Evolutionary conservation across 2,113 vertebrate genomes (phyloP).

Genomic region (Platichthys flesus): DNA sequence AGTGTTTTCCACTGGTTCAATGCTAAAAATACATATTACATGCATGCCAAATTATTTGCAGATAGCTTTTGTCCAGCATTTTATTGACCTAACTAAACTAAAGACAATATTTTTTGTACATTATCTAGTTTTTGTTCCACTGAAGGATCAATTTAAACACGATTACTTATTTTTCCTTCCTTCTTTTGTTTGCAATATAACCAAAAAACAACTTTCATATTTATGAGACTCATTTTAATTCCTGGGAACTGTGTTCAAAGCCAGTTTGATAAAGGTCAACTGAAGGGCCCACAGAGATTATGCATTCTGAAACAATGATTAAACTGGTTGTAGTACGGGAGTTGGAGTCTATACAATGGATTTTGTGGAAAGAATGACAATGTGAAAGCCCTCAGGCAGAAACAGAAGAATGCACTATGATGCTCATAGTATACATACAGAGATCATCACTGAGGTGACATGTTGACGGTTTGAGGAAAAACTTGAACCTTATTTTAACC

Average conservation of each 20-base stretch:
- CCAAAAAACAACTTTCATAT: not conserved
- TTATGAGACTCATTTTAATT: constrained; percentile 4
- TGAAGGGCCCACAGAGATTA: not conserved
- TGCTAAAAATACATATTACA: not conserved
- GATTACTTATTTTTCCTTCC: not conserved
- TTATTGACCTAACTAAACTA: not conserved
- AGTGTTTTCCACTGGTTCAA: not conserved
- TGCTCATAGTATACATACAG: not conserved
- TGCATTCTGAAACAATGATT: not conserved
- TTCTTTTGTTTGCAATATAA: not conserved
- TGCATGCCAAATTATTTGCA: not conserved
- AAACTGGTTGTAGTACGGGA: not conserved
- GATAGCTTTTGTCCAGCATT: not conserved
- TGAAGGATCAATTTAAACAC: not conserved
- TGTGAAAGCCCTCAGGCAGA: constrained; percentile 8
- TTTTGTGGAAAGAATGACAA: not conserved
- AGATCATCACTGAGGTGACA: not conserved
- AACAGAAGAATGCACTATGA: not conserved
- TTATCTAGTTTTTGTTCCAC: no score
- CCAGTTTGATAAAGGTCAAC: not conserved
- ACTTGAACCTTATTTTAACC: not conserved
- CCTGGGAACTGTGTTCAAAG: constrained; percentile 9
- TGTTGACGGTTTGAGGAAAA: not conserved
- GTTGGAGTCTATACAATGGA: not conserved
- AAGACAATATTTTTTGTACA: no score